Evolutionary conservation across 2,888 invertebrate genomes (phyloP), one percentile per base, ranked within the genome.

Genomic region (Chrysomela aeneicollis): DNA sequence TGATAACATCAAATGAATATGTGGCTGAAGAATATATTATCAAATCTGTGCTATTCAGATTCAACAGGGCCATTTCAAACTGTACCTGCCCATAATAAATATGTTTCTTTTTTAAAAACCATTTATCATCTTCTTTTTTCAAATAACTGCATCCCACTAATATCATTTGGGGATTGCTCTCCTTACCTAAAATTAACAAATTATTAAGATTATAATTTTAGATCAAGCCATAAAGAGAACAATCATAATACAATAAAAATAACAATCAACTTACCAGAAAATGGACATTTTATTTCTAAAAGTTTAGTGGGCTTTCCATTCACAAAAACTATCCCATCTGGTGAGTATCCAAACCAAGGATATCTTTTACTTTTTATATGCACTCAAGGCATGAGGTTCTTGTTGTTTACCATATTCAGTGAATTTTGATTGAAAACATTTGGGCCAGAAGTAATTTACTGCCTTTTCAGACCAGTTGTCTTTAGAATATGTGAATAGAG

Each of bases 211-310:
- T n/a, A n/a, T n/a, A n/a, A n/a, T n/a, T n/a, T n/a, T n/a, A n/a
- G n/a, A n/a, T n/a, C n/a, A n/a, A n/a, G n/a, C n/a, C n/a, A n/a
- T n/a, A n/a, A n/a, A n/a, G n/a, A n/a, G n/a, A n/a, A n/a, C n/a
- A n/a, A n/a, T n/a, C n/a, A n/a, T n/a, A n/a, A n/a, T n/a, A n/a
- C n/a, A n/a, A n/a, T n/a, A n/a, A n/a, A n/a, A n/a, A n/a, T n/a
- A n/a, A n/a, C n/a, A n/a, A n/a, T n/a, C n/a, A n/a, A 19, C 50
- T 52, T 59, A 63, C 59, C 63, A 15, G 35, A 46, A 46, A 37
- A 63, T 26, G 61, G 59, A 50, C 68, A 69, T 66, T 66, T 69
- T 35, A 69, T 69, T 66, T 69, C 53, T 22, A 60, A 53, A 22
- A 60, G 60, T 42, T 42, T 59, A 46, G 26, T 52, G 21, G 67